These are phyloP conservation scores for Montipora sp. DNA, from an alignment of 64 coral and sea anemone genomes.

Conservation along the genomic window DNA sequence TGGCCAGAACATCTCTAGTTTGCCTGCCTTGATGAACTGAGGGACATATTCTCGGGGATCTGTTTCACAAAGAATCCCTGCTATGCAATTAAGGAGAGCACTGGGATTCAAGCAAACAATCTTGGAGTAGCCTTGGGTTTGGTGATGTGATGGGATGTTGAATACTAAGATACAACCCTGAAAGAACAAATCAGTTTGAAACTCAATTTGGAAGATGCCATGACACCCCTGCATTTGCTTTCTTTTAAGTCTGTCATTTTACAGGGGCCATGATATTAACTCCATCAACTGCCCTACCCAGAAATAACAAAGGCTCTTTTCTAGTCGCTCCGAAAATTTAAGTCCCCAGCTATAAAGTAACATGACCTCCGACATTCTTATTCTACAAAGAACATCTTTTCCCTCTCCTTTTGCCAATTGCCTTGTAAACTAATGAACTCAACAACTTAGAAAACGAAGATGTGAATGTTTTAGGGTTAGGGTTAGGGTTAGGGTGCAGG, in stretches of 20 bases:
- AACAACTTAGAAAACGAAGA: not conserved
- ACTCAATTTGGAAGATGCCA: not conserved
- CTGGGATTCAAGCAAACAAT: constrained; percentile 76
- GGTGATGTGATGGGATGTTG: constrained; percentile 46
- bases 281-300: too few relatives aligned
- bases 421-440: not conserved
- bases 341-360: too few relatives aligned
- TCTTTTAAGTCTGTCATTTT: too few relatives aligned
- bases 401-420: not conserved
- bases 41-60: constrained; percentile 90
- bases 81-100: constrained; percentile 76
- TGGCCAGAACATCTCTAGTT: constrained; percentile 90
- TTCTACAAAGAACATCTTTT: too few relatives aligned
- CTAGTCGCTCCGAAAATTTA: too few relatives aligned
- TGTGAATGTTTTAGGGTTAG: too few relatives aligned
- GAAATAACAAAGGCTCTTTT: too few relatives aligned
- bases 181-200: not conserved
- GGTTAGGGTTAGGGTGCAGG: too few relatives aligned
- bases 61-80: constrained; percentile 79
- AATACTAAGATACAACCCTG: constrained; percentile 85
- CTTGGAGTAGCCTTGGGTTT: constrained; percentile 42
- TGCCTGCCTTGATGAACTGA: constrained; percentile 81
- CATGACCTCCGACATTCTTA: too few relatives aligned
- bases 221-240: too few relatives aligned
- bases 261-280: too few relatives aligned